Evolutionary conservation across 2,888 invertebrate genomes (phyloP).

Genomic region (Bruchidius siliquastri): DNA sequence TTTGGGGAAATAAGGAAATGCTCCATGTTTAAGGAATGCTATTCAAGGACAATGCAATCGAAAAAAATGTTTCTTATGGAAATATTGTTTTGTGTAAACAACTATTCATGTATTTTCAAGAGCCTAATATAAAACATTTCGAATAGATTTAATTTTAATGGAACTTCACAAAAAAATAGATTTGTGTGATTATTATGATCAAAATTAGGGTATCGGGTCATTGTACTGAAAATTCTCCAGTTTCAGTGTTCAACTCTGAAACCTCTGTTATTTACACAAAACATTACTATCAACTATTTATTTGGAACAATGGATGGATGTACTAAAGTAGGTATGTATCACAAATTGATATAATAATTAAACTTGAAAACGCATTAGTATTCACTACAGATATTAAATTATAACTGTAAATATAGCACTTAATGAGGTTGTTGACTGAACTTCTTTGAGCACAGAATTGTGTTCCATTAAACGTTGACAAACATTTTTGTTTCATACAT

Average conservation of each 20-base stretch:
- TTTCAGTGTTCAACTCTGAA: neutral
- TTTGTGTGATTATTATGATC: too few relatives aligned
- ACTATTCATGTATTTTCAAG: too few relatives aligned
- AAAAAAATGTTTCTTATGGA: too few relatives aligned
- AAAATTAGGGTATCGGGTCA: too few relatives aligned
- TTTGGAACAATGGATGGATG: neutral
- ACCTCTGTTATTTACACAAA: neutral
- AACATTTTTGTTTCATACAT: neutral
- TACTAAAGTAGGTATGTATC: neutral
- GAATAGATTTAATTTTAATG: too few relatives aligned
- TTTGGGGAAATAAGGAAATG: neutral
- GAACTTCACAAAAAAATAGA: too few relatives aligned
- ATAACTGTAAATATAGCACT: neutral
- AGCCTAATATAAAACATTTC: too few relatives aligned
- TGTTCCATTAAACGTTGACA: neutral
- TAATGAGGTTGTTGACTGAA: neutral
- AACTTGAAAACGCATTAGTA: neutral
- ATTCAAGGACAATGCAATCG: neutral
- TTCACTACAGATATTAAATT: neutral
- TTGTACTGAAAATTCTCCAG: too few relatives aligned
- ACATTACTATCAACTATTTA: neutral
- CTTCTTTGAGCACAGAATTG: neutral
- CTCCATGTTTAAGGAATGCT: neutral
- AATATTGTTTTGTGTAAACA: too few relatives aligned
- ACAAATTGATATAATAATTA: neutral